A percentile compares a stretch with the other conserved stretches of the same genome.
Conservation (phyloP, 2,888 invertebrate genomes). For the Vandiemenella viatica region DNA sequence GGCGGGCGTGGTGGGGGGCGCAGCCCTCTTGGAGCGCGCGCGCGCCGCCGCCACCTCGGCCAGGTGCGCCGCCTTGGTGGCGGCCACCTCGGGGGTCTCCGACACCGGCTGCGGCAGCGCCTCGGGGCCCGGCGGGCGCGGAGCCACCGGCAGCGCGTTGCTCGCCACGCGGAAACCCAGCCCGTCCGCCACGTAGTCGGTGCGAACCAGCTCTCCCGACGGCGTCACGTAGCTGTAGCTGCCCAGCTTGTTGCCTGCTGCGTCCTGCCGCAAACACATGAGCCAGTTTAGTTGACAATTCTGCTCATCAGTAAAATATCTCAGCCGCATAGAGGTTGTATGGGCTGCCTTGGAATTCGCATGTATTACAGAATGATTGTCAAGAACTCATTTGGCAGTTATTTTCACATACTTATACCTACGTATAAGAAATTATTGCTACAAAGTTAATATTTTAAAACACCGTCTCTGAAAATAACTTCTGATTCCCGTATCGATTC, state of each 20-base stretch:
- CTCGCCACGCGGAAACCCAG: constrained; percentile 30
- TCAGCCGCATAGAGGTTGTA: no score
- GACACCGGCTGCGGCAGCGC: constrained; percentile 6
- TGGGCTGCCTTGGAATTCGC: no score
- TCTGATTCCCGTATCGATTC: no score
- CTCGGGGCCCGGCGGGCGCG: constrained; percentile 14
- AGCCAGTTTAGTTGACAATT: no score
- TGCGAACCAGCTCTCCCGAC: constrained; percentile 28
- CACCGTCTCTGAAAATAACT: no score
- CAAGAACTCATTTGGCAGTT: no score
- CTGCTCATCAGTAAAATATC: no score
- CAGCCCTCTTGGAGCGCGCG: constrained; percentile 25
- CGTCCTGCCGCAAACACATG: constrained; percentile 15
- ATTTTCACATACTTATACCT: no score
- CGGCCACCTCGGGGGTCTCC: constrained; percentile 20
- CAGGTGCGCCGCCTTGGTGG: constrained; percentile 19
- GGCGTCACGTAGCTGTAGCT: constrained; percentile 32
- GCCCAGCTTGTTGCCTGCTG: constrained; percentile 29
- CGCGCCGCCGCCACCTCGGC: constrained; percentile 16
- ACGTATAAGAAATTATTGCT: no score
- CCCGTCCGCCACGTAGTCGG: constrained; percentile 32
- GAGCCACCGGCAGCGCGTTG: constrained; percentile 28
- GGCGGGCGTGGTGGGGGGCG: constrained; percentile 21
- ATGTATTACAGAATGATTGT: no score
- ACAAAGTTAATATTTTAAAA: no score